phyloP scores from a whole-genome alignment of 2,888 invertebrate species.

The Bimastos eiseni region DNA sequence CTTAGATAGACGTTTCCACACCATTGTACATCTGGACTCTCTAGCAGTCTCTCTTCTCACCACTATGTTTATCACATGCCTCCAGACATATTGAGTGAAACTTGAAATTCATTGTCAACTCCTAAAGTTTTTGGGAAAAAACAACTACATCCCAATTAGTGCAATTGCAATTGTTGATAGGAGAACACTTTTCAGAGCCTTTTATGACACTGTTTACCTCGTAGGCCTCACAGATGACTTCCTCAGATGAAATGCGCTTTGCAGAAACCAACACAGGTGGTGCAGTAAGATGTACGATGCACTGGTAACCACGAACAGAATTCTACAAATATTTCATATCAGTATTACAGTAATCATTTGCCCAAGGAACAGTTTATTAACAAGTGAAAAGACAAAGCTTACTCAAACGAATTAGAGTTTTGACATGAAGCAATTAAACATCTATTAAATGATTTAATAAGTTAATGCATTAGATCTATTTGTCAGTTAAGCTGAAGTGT shows the following conservation, averaged over 20 bases:
- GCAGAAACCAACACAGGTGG: slow-evolving; percentile 39
- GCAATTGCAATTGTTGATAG: neutral
- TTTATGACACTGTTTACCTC: neutral
- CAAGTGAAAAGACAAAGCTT: neutral
- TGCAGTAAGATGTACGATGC: slow-evolving; percentile 77
- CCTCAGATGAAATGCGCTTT: slow-evolving; percentile 27
- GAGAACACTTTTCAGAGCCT: neutral
- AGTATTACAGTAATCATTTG: neutral
- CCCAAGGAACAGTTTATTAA: neutral
- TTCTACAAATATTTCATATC: neutral
- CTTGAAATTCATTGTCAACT: neutral
- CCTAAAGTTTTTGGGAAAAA: neutral
- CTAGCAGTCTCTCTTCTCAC: neutral
- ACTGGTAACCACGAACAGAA: slow-evolving; percentile 76
- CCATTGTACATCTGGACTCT: neutral
- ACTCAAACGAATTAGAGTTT: neutral
- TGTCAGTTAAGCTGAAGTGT: neutral
- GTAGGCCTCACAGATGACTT: slow-evolving; percentile 64
- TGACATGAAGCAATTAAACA: neutral
- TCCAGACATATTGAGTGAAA: neutral
- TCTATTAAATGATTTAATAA: neutral
- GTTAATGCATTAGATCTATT: neutral
- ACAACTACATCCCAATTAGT: too few species aligned
- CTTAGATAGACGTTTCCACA: neutral
- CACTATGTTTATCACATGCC: neutral